Evolutionary conservation across 1,140 invertebrate genomes (phyloP), one percentile per base, ranked within the genome.

Genomic region (Euwallacea fornicatus): DNA sequence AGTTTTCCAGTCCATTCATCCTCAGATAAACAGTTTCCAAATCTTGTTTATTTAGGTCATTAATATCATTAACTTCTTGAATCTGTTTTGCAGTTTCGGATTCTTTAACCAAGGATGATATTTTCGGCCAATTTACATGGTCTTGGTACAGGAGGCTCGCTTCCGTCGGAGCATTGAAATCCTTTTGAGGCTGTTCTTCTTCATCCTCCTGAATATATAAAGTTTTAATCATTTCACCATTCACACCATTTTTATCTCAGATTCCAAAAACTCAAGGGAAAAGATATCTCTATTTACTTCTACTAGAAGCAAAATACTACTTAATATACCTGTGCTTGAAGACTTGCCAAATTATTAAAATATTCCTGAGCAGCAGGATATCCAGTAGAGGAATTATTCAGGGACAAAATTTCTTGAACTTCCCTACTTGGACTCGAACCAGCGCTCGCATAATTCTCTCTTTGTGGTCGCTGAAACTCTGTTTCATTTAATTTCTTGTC

Each of bases 371-470:
- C 74, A 43, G 71, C 74, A 60, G 66, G 74, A 63, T 76, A 77
- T 15, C 71, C 74, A 1, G 15, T 56, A 6, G 62, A 46, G 6
- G 77, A 76, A 70, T 87, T 86, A 46, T 84, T 85, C 21, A 88
- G 82, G 10, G 89, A 89, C 66, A 93, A 79, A 59, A 93, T 92
- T 81, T 93, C 89, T 78, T 91, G 86, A 1, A 96, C 93, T 83
- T 96, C 93, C 68, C 93, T 85, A 74, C 93, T 94, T 7, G 94
- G 93, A 79, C 91, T 93, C 47, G 91, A 93, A 41, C 91, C 90
- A 7, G 89, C 90, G 66, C 89, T 90, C 7, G 86, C 85, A 65
- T 83, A 81, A 79, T 86, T 83, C 72, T 80, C 81, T 77, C 80
- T 81, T 41, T 75, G 75, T n/a, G 74, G 78, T 68, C 70, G 44